Conservation (phyloP, 2,888 invertebrate genomes). For the Himalopsyche anomala region DNA sequence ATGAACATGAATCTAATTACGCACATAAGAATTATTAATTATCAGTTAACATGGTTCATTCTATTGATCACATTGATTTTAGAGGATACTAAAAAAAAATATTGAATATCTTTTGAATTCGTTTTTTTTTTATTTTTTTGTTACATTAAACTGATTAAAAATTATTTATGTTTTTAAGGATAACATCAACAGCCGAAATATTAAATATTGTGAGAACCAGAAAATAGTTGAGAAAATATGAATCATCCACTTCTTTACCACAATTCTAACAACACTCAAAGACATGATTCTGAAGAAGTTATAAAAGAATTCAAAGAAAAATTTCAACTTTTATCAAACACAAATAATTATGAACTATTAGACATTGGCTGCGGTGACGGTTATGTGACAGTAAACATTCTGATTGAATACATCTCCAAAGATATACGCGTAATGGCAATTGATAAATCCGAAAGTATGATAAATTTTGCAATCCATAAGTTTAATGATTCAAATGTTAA, state of each 20-base stretch:
- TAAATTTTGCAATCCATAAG: not conserved
- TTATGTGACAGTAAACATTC: not conserved
- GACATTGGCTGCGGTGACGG: slow-evolving; percentile 11
- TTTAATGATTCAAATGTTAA: not conserved
- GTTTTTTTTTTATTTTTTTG: no score
- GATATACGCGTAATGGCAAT: not conserved
- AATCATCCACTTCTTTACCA: slow-evolving; percentile 3
- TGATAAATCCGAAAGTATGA: not conserved
- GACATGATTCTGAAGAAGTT: not conserved
- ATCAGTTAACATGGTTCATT: no score
- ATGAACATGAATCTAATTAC: no score
- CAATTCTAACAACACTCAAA: not conserved
- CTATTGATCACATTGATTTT: no score
- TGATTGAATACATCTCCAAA: not conserved
- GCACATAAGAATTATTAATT: no score
- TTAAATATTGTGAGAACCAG: no score
- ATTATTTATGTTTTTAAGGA: no score
- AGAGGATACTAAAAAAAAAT: no score
- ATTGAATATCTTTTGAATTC: no score
- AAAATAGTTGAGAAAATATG: not conserved
- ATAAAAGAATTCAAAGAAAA: not conserved
- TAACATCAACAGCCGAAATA: no score
- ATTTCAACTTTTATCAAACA: not conserved
- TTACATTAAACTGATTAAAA: no score
- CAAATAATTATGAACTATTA: not conserved